Conservation (phyloP, 1,140 invertebrate species). For the Listronotus oregonensis region DNA sequence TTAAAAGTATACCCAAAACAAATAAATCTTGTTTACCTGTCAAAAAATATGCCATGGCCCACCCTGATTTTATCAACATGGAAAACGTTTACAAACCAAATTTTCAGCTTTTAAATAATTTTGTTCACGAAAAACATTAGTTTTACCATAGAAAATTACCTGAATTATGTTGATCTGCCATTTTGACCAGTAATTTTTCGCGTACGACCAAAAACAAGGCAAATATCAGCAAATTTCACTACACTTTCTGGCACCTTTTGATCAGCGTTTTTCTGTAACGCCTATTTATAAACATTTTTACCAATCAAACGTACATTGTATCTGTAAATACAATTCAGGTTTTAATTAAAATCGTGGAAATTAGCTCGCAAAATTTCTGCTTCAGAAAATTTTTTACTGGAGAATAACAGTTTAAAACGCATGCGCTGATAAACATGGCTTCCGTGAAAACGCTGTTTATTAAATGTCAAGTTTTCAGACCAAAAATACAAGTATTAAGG, state of each 20-base stretch:
- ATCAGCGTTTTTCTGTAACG: no score
- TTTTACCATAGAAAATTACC: constrained; percentile 22
- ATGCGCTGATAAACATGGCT: constrained; percentile 33
- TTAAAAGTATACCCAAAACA: no score
- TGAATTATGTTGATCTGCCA: constrained; percentile 24
- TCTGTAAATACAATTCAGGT: no score
- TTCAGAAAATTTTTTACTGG: no score
- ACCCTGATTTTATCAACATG: constrained; percentile 17
- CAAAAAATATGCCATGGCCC: constrained; percentile 20
- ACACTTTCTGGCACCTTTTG: background rate
- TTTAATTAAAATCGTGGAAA: constrained; percentile 4
- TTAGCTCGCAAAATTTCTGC: background rate
- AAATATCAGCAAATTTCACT: background rate
- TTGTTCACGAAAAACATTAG: background rate
- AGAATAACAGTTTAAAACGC: background rate
- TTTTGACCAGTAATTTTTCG: constrained; percentile 21
- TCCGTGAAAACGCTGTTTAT: constrained; percentile 25
- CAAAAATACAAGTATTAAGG: constrained; percentile 27
- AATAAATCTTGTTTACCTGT: constrained; percentile 8
- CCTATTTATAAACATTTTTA: no score
- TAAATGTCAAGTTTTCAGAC: constrained; percentile 29
- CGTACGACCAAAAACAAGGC: constrained; percentile 1
- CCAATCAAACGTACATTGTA: no score
- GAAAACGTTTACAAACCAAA: no score
- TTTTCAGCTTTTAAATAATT: background rate